Evolutionary conservation across 2,888 invertebrate species (phyloP), one percentile per base, ranked within the genome.

Genomic region (Crepidodera aurea): DNA sequence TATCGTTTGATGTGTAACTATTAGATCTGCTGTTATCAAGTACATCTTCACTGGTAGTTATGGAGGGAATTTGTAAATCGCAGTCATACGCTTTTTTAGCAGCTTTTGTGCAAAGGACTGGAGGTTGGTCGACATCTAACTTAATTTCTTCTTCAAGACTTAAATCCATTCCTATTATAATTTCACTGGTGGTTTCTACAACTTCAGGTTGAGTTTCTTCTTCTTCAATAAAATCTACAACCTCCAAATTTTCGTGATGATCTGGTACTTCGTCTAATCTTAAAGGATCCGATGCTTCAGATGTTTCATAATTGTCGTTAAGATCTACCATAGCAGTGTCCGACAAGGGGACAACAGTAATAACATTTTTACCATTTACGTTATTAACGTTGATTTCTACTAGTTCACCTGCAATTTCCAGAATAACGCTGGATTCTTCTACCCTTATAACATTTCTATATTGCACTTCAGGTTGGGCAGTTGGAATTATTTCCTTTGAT

Each of bases 351-450:
- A 72, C 60, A 0, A 77, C 75, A 5, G 73, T 74, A 37, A 77
- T 74, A 5, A 75, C 65, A 54, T 76, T 77, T 48, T 71, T 75
- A 1, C 75, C 76, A 51, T 75, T 73, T 1, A 72, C 62, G 7
- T 62, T 63, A 56, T 71, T 73, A 3, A 77, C 71, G 59, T 66
- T 76, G 8, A 77, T 71, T 64, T 76, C 74, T 1, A 77, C 71
- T 18, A 76, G 53, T 66, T 75, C 75, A 4, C 76, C 77, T 6
- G 73, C 73, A 15, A 77, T 72, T 62, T 77, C 68, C 6, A 77
- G 60, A 0, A 75, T 65, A 32, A 75, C 73, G 19, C 59, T 69
- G 34, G 70, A 66, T 22, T 75, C 75, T 51, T 75, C 75, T 10
- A 77, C 69, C 53, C 69, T 68, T 29, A 77, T 71, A 1, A 70